Percentiles rank a stretch among this genome's conserved stretches.
Conservation (phyloP, 2,113 vertebrate genomes). For the Vimba vimba region DNA sequence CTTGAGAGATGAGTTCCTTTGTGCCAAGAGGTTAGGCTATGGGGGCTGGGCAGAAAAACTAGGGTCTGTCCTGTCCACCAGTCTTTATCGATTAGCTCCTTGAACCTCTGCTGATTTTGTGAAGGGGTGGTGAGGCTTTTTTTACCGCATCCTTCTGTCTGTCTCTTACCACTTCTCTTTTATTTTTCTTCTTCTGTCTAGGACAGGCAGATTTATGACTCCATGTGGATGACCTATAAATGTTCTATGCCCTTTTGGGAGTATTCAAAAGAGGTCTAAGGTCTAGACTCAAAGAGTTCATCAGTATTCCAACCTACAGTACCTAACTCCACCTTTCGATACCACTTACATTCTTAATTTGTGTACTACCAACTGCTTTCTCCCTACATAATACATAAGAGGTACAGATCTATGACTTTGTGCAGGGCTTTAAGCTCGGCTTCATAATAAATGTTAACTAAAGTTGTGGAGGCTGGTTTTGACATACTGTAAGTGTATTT, state of each 20-base stretch:
- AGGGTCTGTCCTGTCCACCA: neutral
- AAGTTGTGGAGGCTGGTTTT: neutral
- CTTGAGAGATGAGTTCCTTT: slow-evolving; percentile 11
- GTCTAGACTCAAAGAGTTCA: neutral
- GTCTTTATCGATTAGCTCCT: neutral
- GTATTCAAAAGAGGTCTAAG: neutral
- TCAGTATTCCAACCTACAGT: neutral
- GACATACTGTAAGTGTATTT: slow-evolving; percentile 16
- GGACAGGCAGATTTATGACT: slow-evolving; percentile 31
- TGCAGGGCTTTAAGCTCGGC: too few species aligned
- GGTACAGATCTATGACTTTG: too few species aligned
- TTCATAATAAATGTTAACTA: neutral
- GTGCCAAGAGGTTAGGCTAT: neutral
- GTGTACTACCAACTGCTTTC: neutral
- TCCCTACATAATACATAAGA: too few species aligned
- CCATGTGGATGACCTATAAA: slow-evolving; percentile 12
- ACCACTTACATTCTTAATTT: neutral
- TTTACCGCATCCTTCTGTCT: neutral
- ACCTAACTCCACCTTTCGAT: neutral
- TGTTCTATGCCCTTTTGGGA: neutral
- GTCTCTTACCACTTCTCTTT: neutral
- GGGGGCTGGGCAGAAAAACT: slow-evolving; percentile 1
- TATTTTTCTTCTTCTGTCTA: neutral
- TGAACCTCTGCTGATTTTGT: slow-evolving; percentile 28
- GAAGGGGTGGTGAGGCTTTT: neutral